Conservation (phyloP, 1,140 invertebrate species). For the Ostrea denselamellosa region DNA sequence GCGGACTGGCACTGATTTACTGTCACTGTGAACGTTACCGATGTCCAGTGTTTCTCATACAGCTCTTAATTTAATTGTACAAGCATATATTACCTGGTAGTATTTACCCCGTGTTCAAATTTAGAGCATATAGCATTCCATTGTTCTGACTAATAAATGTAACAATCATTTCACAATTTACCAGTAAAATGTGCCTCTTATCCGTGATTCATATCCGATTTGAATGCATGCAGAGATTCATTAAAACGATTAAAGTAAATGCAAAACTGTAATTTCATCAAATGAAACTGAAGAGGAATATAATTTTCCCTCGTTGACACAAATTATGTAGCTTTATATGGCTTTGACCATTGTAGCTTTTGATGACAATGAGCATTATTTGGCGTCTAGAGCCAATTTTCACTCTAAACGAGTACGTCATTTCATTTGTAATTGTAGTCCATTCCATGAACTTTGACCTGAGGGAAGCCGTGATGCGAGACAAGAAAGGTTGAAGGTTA, state of each 20-base stretch:
- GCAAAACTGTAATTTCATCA: slow-evolving; percentile 23
- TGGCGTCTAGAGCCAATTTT: slow-evolving; percentile 7
- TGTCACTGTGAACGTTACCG: too few relatives aligned
- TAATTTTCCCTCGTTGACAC: slow-evolving; percentile 16
- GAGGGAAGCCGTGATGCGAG: background rate
- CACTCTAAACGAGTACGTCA: background rate
- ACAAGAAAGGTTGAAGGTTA: slow-evolving; percentile 15
- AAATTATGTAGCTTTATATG: slow-evolving; percentile 23
- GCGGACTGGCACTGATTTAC: too few relatives aligned
- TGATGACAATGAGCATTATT: slow-evolving; percentile 15
- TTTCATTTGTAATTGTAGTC: background rate
- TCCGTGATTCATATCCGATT: slow-evolving; percentile 11
- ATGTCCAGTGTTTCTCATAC: too few relatives aligned
- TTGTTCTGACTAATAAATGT: background rate
- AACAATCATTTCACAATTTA: background rate
- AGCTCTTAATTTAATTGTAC: too few relatives aligned
- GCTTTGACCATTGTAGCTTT: background rate
- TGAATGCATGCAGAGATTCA: background rate
- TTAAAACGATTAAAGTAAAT: slow-evolving; percentile 27
- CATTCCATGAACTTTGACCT: background rate
- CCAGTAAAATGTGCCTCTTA: background rate
- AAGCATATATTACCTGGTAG: too few relatives aligned
- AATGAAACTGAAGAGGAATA: background rate
- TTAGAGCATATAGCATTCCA: background rate
- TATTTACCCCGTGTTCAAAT: background rate